A percentile compares a stretch with the other conserved stretches of the same genome.
Conservation (phyloP, 2,797 vertebrate species). For the Gephyroberyx darwinii region DNA sequence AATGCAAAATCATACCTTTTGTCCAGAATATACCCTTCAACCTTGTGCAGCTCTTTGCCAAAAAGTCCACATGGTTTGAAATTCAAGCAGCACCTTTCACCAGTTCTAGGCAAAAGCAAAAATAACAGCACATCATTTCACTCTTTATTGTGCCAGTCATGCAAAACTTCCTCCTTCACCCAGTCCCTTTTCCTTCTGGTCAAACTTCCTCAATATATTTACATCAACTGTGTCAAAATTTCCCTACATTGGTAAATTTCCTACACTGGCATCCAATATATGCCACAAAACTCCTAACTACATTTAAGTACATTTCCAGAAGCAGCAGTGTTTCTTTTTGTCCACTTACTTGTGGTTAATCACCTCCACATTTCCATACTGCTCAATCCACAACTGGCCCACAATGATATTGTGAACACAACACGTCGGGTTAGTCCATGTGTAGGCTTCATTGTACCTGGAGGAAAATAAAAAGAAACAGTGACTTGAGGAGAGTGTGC, state of each 20-base stretch:
- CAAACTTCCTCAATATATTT: conserved; percentile 27
- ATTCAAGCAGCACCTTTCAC: conserved; percentile 91
- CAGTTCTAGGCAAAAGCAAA: conserved; percentile 82
- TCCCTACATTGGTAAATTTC: not conserved
- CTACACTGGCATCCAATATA: not conserved
- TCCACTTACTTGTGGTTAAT: conserved; percentile 91
- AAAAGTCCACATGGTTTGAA: conserved; percentile 98
- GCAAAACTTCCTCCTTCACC: conserved; percentile 36
- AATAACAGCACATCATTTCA: conserved; percentile 23
- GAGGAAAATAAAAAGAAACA: conserved; percentile 3
- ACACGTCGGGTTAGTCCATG: conserved; percentile 97
- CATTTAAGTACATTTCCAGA: not conserved
- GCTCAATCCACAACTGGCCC: conserved; percentile 98
- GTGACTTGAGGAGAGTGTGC: not conserved
- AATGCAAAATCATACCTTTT: conserved; percentile 92
- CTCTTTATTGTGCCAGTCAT: conserved; percentile 35
- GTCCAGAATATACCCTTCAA: conserved; percentile 97
- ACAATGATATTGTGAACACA: conserved; percentile 99
- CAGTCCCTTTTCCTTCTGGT: conserved; percentile 5
- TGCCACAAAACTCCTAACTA: no score
- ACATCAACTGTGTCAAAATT: not conserved
- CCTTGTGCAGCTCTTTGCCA: conserved; percentile 97
- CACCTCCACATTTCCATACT: conserved; percentile 95
- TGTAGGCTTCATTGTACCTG: conserved; percentile 93
- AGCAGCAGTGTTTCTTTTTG: not conserved